Evolutionary conservation across 2,888 invertebrate genomes (phyloP), one percentile per base, ranked within the genome.

Genomic region (Agriotes lineatus): DNA sequence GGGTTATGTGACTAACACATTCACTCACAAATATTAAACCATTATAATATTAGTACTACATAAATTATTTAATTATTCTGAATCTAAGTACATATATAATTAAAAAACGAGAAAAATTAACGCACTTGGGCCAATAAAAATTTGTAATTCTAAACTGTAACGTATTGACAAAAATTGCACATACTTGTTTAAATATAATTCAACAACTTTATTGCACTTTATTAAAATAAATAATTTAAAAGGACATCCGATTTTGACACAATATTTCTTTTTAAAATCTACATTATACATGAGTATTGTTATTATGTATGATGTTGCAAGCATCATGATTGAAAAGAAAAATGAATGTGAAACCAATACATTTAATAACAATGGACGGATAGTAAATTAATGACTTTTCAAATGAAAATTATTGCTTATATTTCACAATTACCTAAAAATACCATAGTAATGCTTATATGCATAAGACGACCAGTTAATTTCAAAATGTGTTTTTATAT

Each of bases 121-220:
- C 16, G n/a, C 25, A 25, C 30, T 20, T 48, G n/a, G n/a, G n/a
- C n/a, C n/a, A 58, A 58, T 33, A 65, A 58, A 50, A 50, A 12
- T 20, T 2, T 14, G 10, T 6, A 14, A 42, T 52, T 52, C 22
- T n/a, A 9, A 19, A 35, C 14, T 39, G 19, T 33, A 63, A 63
- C 35, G n/a, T 50, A 48, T 20, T 14, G 12, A 39, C 22, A 65
- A 44, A 42, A 59, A 65, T 65, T 65, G 65, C 65, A 65, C 65
- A 58, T 50, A 63, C 63, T 54, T 22, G 9, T 39, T 56, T 33
- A 50, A 54, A 50, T 42, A 35, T 22, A 45, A 25, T 57, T 56
- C 12, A 63, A 63, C 63, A 65, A 65, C 50, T 65, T 65, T 65
- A 68, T 68, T 68, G 68, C 68, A 68, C 68, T 68, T 68, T 54